These are phyloP conservation scores for Ostrea edulis DNA, from an alignment of 1,140 invertebrate genomes.

Conservation along the genomic window DNA sequence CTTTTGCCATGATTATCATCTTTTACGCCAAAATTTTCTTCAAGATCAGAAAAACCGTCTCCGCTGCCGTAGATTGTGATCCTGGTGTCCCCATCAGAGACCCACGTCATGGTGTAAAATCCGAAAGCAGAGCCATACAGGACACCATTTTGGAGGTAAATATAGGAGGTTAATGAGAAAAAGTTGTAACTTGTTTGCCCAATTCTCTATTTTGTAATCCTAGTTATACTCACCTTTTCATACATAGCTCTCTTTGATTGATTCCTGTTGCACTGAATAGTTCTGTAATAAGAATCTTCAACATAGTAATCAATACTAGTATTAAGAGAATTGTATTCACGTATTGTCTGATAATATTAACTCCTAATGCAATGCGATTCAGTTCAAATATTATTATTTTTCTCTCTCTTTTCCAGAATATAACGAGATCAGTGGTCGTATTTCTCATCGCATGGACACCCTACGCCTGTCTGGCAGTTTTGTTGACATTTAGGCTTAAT, in stretches of 20 bases:
- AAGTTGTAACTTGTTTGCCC: too few relatives aligned
- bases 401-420: background rate
- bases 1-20: background rate
- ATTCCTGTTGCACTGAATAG: too few relatives aligned
- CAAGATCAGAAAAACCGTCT: background rate
- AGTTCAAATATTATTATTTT: too few relatives aligned
- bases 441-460: background rate
- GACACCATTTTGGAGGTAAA: background rate
- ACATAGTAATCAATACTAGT: too few relatives aligned
- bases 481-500: background rate
- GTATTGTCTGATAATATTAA: too few relatives aligned
- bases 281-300: too few relatives aligned
- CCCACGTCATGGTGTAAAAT: background rate
- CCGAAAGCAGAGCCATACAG: background rate
- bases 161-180: background rate
- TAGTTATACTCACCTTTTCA: too few relatives aligned
- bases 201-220: too few relatives aligned
- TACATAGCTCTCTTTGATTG: too few relatives aligned
- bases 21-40: background rate
- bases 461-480: background rate
- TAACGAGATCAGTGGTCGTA: background rate
- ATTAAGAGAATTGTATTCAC: too few relatives aligned
- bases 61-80: background rate
- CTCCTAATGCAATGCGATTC: too few relatives aligned
- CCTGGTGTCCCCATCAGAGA: background rate